Evolutionary conservation across 2,113 vertebrate species (phyloP).

Genomic region (Forbesichthys papilliferus): DNA sequence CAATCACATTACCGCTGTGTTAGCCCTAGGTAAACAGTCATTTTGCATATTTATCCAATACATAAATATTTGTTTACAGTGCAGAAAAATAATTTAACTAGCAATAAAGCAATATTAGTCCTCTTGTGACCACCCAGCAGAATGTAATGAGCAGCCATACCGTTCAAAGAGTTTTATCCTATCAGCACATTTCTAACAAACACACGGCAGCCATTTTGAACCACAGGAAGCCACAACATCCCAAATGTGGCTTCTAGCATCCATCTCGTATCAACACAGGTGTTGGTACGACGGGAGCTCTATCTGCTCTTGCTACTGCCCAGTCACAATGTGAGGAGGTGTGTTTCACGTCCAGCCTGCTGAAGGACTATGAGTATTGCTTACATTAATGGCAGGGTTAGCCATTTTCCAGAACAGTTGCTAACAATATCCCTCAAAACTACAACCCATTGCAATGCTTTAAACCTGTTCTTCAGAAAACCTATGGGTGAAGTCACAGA

Average conservation of each 20-base stretch:
- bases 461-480: too few species aligned
- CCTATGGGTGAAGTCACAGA: not conserved
- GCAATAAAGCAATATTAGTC: too few species aligned
- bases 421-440: not conserved
- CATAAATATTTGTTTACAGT: not conserved
- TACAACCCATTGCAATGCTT: not conserved
- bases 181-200: conserved; percentile 2
- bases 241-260: conserved; percentile 44
- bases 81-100: not conserved
- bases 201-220: conserved; percentile 17
- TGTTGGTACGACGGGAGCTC: too few species aligned
- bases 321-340: conserved; percentile 7
- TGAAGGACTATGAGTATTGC: conserved; percentile 42
- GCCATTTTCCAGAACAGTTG: conserved; percentile 15
- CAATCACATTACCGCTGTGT: not conserved
- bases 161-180: too few species aligned
- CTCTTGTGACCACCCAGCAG: too few species aligned
- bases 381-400: conserved; percentile 26
- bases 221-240: conserved; percentile 37
- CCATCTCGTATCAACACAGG: conserved; percentile 4
- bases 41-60: not conserved
- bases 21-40: not conserved
- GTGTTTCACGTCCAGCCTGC: conserved; percentile 31
- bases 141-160: too few species aligned
- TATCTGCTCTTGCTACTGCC: conserved; percentile 4